These are phyloP conservation scores for Sternarchorhynchus goeldii DNA, from an alignment of 2,797 vertebrate species.

Conservation along the genomic window DNA sequence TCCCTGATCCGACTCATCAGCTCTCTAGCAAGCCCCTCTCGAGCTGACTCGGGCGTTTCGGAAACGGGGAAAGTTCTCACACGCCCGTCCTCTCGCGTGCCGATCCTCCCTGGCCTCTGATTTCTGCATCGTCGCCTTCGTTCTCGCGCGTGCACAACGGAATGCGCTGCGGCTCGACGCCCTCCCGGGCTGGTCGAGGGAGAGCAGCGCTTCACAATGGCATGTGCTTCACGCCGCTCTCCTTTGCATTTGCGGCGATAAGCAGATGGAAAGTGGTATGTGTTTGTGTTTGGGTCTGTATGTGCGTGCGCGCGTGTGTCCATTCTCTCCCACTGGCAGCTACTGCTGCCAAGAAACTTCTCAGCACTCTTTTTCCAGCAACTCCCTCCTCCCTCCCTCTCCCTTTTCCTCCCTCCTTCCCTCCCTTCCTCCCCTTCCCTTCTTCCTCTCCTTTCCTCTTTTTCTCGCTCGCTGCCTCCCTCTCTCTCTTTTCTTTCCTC, in stretches of 20 bases:
- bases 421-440: neutral
- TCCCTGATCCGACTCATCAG: neutral
- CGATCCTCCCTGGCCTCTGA: neutral
- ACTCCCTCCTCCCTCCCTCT: too few relatives aligned
- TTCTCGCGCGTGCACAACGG: neutral
- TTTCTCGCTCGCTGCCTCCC: neutral
- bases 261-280: neutral
- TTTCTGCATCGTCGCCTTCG: slow-evolving; percentile 1
- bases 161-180: neutral
- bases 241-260: neutral
- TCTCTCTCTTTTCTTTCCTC: neutral
- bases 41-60: neutral
- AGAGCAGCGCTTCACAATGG: slow-evolving; percentile 1
- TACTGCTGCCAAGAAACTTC: slow-evolving; percentile 20
- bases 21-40: neutral
- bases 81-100: neutral
- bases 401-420: neutral
- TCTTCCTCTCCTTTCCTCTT: neutral
- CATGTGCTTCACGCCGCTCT: neutral
- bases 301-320: neutral
- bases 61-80: neutral
- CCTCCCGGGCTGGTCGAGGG: neutral
- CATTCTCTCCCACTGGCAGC: slow-evolving; percentile 6
- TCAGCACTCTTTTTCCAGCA: neutral
- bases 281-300: neutral